phyloP scores from a whole-genome alignment of 2,888 invertebrate species.

The Acleris literana region DNA sequence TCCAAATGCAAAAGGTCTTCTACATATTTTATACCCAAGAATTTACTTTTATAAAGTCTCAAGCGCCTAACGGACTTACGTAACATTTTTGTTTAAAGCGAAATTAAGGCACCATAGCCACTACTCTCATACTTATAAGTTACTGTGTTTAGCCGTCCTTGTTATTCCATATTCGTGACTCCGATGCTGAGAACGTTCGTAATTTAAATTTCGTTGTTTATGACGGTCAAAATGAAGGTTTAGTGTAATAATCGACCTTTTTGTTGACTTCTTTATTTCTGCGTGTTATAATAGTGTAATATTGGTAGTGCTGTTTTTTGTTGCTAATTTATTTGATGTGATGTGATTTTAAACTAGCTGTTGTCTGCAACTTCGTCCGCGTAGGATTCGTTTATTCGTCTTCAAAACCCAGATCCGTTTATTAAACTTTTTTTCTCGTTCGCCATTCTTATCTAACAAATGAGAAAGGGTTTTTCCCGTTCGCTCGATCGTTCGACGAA shows the following conservation, averaged over 20 bases:
- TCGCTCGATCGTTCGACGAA: too few relatives aligned
- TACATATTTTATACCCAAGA: neutral
- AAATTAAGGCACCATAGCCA: conserved; percentile 29
- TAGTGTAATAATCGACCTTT: conserved; percentile 28
- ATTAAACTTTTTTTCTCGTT: too few relatives aligned
- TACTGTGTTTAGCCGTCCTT: conserved; percentile 43
- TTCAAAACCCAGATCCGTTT: too few relatives aligned
- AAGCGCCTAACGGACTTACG: conserved; percentile 6
- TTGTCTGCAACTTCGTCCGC: too few relatives aligned
- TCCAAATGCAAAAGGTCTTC: neutral
- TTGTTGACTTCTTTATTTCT: conserved; percentile 17
- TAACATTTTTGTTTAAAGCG: conserved; percentile 16
- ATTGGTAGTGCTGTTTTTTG: neutral
- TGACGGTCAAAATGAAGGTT: conserved; percentile 55
- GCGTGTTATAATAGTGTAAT: conserved; percentile 12
- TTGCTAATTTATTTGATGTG: too few relatives aligned
- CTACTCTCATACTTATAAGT: conserved; percentile 42
- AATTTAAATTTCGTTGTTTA: conserved; percentile 58
- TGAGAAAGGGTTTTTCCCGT: too few relatives aligned
- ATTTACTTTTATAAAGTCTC: neutral
- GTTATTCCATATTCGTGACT: conserved; percentile 70
- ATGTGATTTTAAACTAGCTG: too few relatives aligned
- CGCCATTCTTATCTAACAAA: too few relatives aligned
- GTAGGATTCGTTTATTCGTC: too few relatives aligned
- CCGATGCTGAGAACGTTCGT: conserved; percentile 58